Evolutionary conservation across 2,113 vertebrate genomes (phyloP), one percentile per base, ranked within the genome.

Genomic region (Hyla sarda): DNA sequence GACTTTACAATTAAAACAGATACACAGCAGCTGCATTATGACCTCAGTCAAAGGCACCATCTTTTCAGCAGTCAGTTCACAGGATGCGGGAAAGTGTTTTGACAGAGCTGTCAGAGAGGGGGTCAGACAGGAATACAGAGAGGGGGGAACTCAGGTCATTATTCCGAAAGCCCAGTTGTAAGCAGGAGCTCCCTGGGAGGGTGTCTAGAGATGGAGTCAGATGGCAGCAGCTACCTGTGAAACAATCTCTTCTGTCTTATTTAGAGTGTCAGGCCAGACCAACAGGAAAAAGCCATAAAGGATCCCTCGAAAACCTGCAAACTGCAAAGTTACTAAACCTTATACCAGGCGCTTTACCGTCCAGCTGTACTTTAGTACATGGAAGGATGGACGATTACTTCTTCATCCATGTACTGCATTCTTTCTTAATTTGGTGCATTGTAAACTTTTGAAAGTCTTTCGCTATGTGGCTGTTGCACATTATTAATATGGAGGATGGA

Each of bases 61-160:
- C 83, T 65, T 41, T 62, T 34, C 71, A 34, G 54, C 13, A 60
- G 83, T 84, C 41, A 1, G 6, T 65, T 76, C 37, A 76, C 83
- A 84, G 83, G 72, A 75, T 84, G 83, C 77, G 71, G 54, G 37
- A 75, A 84, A 60, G 34, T 84, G 54, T 84, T 84, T 75, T 84
- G 83, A 84, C 83, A 76, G 83, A 65, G 41, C 71, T 84, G 83
- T 84, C 72, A 50, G 41, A 76, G 54, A 30, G 28, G 71, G 71
- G 82, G 48, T 84, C 71, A 84, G 72, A 48, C 54, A 25, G 65
- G 81, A 82, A 71, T 71, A 75, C 48, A 47, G 65, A 48, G 65
- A 50, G 41, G 72, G 69, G 72, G 72, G 54, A 84, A 76, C 25
- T 76, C 52, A 14, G 83, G 83, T 77, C 83, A 84, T 45, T 84